A percentile compares a stretch with the other conserved stretches of the same genome.
These are phyloP conservation scores for Napeogenes inachia DNA, from an alignment of 2,888 invertebrate genomes.

Conservation along the genomic window DNA sequence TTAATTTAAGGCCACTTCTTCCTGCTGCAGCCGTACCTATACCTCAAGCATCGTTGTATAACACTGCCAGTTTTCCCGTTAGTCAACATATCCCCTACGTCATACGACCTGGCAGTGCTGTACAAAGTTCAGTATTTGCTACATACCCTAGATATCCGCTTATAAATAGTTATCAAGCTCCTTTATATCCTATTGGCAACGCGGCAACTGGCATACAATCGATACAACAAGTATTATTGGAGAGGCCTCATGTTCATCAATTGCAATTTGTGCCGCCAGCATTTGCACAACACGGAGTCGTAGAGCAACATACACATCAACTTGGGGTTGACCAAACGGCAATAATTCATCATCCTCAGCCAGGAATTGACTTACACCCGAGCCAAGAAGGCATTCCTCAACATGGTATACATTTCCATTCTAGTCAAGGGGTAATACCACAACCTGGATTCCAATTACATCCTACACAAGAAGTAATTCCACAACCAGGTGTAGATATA, in stretches of 20 bases:
- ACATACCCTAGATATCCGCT: constrained; percentile 67
- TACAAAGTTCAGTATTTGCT: constrained; percentile 67
- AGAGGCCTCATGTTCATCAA: constrained; percentile 51
- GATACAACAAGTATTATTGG: constrained; percentile 40
- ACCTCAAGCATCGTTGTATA: constrained; percentile 42
- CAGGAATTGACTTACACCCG: constrained; percentile 31
- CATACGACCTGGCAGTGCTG: constrained; percentile 64
- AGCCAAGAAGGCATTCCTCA: constrained; percentile 34
- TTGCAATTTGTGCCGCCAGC: constrained; percentile 47
- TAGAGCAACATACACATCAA: constrained; percentile 42
- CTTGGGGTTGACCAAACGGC: constrained; percentile 40
- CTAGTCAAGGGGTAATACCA: constrained; percentile 13
- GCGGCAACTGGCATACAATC: constrained; percentile 30
- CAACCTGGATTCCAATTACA: constrained; percentile 19
- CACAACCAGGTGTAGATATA: constrained; percentile 33
- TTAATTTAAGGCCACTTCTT: constrained; percentile 47
- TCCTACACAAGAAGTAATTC: constrained; percentile 13
- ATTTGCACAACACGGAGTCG: constrained; percentile 37
- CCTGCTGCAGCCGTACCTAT: constrained; percentile 45
- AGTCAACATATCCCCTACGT: constrained; percentile 47
- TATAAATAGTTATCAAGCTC: constrained; percentile 50
- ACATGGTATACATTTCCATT: constrained; percentile 20
- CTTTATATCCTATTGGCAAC: constrained; percentile 39
- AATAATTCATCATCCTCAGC: constrained; percentile 10
- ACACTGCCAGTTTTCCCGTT: constrained; percentile 36